Evolutionary conservation across 2,113 vertebrate species (phyloP), one percentile per base, ranked within the genome.

Genomic region (Proterorhinus semilunaris): DNA sequence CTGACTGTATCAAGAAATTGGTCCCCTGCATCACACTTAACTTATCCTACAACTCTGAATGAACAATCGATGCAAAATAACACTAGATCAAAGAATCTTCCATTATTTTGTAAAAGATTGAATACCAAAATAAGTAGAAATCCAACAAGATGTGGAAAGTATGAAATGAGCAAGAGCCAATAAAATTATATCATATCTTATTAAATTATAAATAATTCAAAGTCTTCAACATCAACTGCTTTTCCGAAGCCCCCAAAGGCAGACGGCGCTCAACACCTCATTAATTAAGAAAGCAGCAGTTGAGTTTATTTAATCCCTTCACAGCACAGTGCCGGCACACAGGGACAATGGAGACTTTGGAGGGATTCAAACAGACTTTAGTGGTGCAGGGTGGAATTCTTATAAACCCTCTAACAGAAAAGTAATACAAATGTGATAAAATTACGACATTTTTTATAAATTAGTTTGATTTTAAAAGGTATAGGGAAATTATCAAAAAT

Each of bases 201-300:
- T 48, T 63, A 7, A 42, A 13, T 17, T 10, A 48, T 48, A 11
- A 63, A 63, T 63, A 17, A 48, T 48, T 48, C 10, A 47, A 9
- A 47, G 43, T 45, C 5, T 9, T 17, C 2, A 62, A 42, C 44
- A 64, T 7, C 9, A 6, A 11, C 68, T 55, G 15, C 44, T 69
- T 13, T 62, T 44, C 27, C 12, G n/a, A 21, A 12, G 43, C 50
- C 49, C 49, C 52, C 21, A 7, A 36, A 47, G 17, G 69, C 27
- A 71, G 51, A 21, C 2, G 27, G 45, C 15, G 13, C 10, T n/a
- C 6, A 8, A 65, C 52, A 21, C 45, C 13, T 47, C 13, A 47
- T 63, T 48, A 47, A 63, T 63, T 21, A 63, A 47, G 9, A 63
- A 1, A 44, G 45, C 62, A 48, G 62, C 62, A 48, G 62, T 63